Conservation (phyloP, 2,797 vertebrate species). For the Psittacula echo region DNA sequence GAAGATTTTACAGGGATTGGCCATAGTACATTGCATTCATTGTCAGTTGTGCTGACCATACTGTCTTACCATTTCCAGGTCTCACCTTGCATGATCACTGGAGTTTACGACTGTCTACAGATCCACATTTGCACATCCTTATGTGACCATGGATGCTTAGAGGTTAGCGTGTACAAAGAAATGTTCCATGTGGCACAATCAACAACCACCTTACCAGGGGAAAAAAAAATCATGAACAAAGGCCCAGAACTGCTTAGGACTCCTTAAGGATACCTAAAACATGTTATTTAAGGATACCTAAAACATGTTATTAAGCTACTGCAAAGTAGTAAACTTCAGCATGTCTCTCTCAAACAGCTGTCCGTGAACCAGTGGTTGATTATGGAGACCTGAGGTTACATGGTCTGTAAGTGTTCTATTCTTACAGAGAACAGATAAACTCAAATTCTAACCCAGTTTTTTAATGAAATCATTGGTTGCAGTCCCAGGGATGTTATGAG, state of each 20-base stretch:
- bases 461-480: not conserved
- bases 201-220: not conserved
- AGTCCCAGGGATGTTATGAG: not conserved
- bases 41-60: not conserved
- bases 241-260: not conserved
- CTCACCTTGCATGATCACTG: accelerated
- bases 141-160: not conserved
- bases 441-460: not conserved
- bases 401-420: not conserved
- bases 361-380: not conserved
- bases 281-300: not conserved
- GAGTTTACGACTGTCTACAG: not conserved
- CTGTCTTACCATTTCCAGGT: not conserved
- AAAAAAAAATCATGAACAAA: not conserved
- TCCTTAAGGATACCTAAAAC: not conserved
- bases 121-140: not conserved
- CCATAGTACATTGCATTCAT: not conserved
- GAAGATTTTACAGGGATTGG: not conserved
- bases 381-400: not conserved
- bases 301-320: not conserved
- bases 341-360: not conserved
- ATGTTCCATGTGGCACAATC: not conserved
- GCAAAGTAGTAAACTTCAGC: not conserved
- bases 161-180: not conserved
- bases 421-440: not conserved